Base-by-base conservation (phyloP, 2,888 invertebrate species). In the Plebejus anna region DNA sequence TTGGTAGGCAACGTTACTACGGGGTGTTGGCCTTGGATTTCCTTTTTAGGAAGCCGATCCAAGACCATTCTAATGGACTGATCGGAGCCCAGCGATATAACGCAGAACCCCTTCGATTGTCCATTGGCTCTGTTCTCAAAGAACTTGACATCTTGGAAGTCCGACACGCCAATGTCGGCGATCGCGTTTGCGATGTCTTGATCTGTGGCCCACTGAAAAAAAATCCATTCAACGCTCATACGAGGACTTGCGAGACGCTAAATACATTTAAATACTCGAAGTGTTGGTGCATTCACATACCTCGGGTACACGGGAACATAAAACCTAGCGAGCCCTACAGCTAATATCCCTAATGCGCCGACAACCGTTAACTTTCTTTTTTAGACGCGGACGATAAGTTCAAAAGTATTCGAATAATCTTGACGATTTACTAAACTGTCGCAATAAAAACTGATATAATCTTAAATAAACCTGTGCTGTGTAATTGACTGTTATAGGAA, bases 111-210 rank as follows among this genome's bases (percentile, higher is more conserved):
- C 94, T 99, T 99, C 0, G 98, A 99, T 90, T 99, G 99, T 42
- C 99, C 99, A 94, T 99, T 99, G 57, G 98, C 97, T 84, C 99
- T 96, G 94, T 99, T 99, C 92, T 99, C 99, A 94, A 99, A 99
- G 94, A 99, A 99, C 93, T 99, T 99, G 59, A 99, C 98, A 89
- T 99, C 99, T 84, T 98, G 96, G 86, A 99, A 97, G 92, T 99
- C 99, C 77, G 95, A 95, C 6, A 99, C 97, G 75, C 99, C 99
- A 82, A 98, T 95, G 81, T 97, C 96, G 76, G 96, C 96, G 79
- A 99, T 95, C n/a, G 97, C 97, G 92, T 98, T 98, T 75, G 97
- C 96, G 81, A 99, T 97, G 87, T 99, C 99, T 93, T 98, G 98
- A 94, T 98, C 99, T 80, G 98, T 99, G 76, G 99, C 99, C 99